Percentiles rank a stretch among this genome's conserved stretches.
Evolutionary conservation across 1,140 invertebrate genomes (phyloP).

Genomic region (Drosophila rufa): DNA sequence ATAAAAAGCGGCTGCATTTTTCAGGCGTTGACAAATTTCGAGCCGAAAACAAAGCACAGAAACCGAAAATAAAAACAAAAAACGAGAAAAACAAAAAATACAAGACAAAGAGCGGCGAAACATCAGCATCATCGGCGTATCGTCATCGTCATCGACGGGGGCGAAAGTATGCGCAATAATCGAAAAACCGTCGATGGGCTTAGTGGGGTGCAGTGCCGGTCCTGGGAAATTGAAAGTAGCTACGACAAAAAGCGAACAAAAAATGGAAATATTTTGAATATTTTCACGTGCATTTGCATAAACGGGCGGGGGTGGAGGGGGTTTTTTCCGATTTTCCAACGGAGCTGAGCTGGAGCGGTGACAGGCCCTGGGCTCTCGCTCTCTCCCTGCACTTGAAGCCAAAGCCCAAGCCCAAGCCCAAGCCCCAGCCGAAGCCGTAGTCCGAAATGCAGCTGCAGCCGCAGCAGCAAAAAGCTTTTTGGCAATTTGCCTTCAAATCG

Average conservation of each 20-base stretch:
- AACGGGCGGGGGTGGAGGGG: slow-evolving; percentile 12
- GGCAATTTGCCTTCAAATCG: slow-evolving; percentile 75
- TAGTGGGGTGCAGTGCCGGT: background rate
- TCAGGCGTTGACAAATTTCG: slow-evolving; percentile 77
- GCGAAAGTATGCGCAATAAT: slow-evolving; percentile 79
- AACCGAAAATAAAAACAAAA: slow-evolving; percentile 15
- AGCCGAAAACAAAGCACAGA: slow-evolving; percentile 72
- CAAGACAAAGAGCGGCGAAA: slow-evolving; percentile 25
- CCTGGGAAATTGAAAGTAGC: slow-evolving; percentile 67
- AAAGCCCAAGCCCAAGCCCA: slow-evolving; percentile 29
- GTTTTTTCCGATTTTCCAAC: slow-evolving; percentile 9
- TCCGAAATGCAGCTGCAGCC: slow-evolving; percentile 31
- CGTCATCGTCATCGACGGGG: slow-evolving; percentile 38
- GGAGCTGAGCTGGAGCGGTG: slow-evolving; percentile 24
- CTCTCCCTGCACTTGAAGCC: slow-evolving; percentile 62
- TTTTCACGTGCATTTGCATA: slow-evolving; percentile 83
- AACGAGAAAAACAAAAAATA: slow-evolving; percentile 10
- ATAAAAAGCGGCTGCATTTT: slow-evolving; percentile 50
- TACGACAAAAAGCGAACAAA: slow-evolving; percentile 36
- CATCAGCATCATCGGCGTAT: slow-evolving; percentile 29
- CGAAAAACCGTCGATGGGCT: slow-evolving; percentile 68
- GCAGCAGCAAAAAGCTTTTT: slow-evolving; percentile 73
- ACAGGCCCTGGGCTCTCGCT: slow-evolving; percentile 43
- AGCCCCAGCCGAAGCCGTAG: slow-evolving; percentile 24
- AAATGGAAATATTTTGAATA: slow-evolving; percentile 78